phyloP scores from a whole-genome alignment of 2,797 vertebrate species.

The Gallinago solitaria region DNA sequence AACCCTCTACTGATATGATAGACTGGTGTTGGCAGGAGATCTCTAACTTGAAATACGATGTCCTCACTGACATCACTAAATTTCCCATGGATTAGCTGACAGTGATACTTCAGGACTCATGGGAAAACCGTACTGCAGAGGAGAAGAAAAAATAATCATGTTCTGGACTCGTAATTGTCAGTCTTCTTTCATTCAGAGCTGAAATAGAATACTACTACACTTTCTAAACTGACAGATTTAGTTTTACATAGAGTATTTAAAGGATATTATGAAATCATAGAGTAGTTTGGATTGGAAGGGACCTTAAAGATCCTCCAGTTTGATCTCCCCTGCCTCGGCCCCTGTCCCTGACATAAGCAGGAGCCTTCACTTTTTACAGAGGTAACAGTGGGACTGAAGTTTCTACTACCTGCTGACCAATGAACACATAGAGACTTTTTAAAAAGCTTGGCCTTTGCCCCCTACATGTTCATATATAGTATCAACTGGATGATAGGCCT shows the following conservation, averaged over 20 bases:
- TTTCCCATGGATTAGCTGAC: slow-evolving; percentile 44
- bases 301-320: neutral
- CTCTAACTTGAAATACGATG: slow-evolving; percentile 6
- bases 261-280: neutral
- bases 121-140: neutral
- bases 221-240: neutral
- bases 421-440: rapidly evolving
- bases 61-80: slow-evolving; percentile 3
- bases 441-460: neutral
- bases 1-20: neutral
- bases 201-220: neutral
- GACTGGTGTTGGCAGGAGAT: neutral
- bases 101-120: neutral
- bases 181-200: neutral
- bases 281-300: neutral
- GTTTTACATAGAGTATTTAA: neutral
- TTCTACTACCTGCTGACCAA: neutral
- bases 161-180: neutral
- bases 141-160: neutral
- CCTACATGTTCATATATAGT: neutral
- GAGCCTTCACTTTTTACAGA: neutral
- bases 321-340: neutral
- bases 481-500: neutral
- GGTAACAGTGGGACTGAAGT: neutral
- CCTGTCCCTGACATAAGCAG: neutral